Percentiles rank a stretch among this genome's conserved stretches.
Evolutionary conservation across 2,113 vertebrate genomes (phyloP).

Genomic region (Dunckerocampus dactyliophorus): DNA sequence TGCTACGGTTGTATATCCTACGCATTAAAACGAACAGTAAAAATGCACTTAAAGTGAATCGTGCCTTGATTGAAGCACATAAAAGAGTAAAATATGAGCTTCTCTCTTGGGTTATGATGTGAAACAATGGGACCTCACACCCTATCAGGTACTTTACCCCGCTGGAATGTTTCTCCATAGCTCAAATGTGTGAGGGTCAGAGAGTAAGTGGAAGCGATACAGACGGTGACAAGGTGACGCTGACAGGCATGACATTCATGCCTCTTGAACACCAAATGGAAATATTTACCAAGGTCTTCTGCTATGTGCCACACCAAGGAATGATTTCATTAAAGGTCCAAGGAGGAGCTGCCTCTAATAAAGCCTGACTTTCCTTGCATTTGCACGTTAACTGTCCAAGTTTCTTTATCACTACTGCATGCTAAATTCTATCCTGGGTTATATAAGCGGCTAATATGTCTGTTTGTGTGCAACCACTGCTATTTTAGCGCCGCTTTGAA

Average conservation of each 20-base stretch:
- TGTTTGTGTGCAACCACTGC: slow-evolving; percentile 3
- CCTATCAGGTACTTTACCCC: slow-evolving; percentile 7
- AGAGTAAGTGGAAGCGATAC: slow-evolving; percentile 26
- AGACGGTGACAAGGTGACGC: slow-evolving; percentile 20
- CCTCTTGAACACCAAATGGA: slow-evolving; percentile 18
- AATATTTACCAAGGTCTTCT: background rate
- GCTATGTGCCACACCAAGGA: background rate
- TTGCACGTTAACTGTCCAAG: slow-evolving; percentile 16
- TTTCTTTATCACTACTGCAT: slow-evolving; percentile 12
- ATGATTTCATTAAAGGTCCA: slow-evolving; percentile 5
- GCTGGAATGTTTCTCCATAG: slow-evolving; percentile 31
- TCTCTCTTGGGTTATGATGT: background rate
- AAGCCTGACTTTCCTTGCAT: background rate
- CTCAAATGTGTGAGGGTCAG: slow-evolving; percentile 37
- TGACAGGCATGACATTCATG: slow-evolving; percentile 19
- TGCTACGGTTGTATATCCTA: background rate
- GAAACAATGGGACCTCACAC: slow-evolving; percentile 5
- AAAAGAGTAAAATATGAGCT: background rate
- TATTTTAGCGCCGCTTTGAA: slow-evolving; percentile 24
- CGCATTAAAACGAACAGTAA: background rate
- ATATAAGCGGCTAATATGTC: background rate
- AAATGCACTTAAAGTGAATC: background rate
- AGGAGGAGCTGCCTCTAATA: slow-evolving; percentile 6
- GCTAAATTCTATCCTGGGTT: slow-evolving; percentile 9
- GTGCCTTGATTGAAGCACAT: background rate